These are phyloP conservation scores for Carlito syrichta DNA, from an alignment of 2,113 vertebrate species.

Conservation along the genomic window DNA sequence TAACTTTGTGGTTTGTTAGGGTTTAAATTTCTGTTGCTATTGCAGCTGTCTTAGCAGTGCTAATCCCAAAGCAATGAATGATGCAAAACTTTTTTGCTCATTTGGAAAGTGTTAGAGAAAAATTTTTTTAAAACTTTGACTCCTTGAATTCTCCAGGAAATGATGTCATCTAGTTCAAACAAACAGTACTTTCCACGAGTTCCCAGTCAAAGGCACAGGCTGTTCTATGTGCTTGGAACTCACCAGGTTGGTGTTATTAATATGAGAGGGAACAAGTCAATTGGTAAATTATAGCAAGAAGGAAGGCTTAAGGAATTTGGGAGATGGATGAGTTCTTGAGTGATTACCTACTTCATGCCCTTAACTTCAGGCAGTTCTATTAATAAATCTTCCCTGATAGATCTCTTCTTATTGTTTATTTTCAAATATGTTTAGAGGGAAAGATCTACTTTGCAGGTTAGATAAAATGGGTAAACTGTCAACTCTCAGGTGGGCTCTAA, in stretches of 20 bases:
- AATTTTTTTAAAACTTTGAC: neutral
- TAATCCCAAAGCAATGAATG: constrained; percentile 60
- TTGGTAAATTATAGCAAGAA: neutral
- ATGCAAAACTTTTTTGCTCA: constrained; percentile 43
- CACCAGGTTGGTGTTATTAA: neutral
- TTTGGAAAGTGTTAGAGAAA: constrained; percentile 58
- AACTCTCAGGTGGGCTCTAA: neutral
- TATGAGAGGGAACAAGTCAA: neutral
- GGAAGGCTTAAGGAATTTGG: neutral
- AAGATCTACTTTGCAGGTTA: neutral
- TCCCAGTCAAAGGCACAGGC: neutral
- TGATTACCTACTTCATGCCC: neutral
- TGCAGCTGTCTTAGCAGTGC: constrained; percentile 11
- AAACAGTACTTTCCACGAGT: constrained; percentile 23
- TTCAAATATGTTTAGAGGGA: neutral
- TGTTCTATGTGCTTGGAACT: constrained; percentile 13
- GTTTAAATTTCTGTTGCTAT: constrained; percentile 38
- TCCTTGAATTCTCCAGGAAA: constrained; percentile 65
- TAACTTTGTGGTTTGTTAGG: constrained; percentile 18
- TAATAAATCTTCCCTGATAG: neutral
- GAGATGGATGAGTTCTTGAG: neutral
- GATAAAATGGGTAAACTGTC: neutral
- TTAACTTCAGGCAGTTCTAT: neutral
- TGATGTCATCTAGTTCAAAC: constrained; percentile 56
- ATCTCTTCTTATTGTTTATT: neutral